These are phyloP conservation scores for Psephotus haematonotus DNA, from an alignment of 2,113 vertebrate genomes.

Conservation along the genomic window DNA sequence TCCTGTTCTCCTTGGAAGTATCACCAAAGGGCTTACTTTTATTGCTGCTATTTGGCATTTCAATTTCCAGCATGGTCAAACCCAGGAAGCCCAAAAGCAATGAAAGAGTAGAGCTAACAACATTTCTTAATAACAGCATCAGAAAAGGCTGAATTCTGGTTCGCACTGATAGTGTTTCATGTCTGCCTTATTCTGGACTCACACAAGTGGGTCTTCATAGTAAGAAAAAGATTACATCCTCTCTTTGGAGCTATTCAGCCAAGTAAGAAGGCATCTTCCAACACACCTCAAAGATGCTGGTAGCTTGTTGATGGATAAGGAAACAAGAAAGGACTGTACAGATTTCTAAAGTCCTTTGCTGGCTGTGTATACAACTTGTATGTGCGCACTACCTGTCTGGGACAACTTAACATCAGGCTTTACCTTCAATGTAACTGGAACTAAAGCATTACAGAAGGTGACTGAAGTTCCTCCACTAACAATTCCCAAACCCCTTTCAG, in stretches of 20 bases:
- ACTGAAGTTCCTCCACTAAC: neutral
- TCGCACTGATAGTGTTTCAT: neutral
- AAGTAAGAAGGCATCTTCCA: neutral
- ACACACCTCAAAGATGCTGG: neutral
- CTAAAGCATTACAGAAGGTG: neutral
- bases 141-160: neutral
- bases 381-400: neutral
- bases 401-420: neutral
- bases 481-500: neutral
- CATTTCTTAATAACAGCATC: neutral
- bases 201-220: neutral
- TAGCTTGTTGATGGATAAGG: neutral
- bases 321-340: neutral
- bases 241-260: neutral
- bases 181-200: neutral
- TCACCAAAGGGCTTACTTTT: conserved; percentile 28
- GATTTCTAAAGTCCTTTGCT: neutral
- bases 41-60: neutral
- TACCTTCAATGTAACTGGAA: neutral
- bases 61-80: neutral
- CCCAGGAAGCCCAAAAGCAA: neutral
- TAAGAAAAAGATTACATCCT: neutral
- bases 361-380: neutral
- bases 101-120: neutral
- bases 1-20: conserved; percentile 36